phyloP scores from a whole-genome alignment of 2,113 vertebrate genomes.

The Hirundichthys speculiger region DNA sequence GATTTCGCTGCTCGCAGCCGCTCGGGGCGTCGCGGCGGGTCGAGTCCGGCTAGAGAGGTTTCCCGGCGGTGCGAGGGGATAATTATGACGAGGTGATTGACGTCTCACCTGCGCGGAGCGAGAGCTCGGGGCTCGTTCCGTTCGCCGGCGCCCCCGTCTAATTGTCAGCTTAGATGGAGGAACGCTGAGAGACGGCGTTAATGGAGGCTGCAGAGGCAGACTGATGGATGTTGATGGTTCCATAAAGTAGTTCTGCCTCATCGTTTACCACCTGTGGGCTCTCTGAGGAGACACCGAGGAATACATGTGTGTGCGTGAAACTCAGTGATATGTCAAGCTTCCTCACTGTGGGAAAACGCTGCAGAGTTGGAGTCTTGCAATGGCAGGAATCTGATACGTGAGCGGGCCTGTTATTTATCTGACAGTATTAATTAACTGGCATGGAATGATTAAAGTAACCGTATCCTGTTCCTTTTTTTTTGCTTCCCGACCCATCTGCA shows the following conservation, averaged over 20 bases:
- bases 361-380: not conserved
- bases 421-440: too few relatives aligned
- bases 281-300: conserved; percentile 4
- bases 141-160: conserved; percentile 25
- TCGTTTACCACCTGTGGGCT: conserved; percentile 65
- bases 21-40: not conserved
- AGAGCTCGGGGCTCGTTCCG: conserved; percentile 20
- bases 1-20: conserved; percentile 1
- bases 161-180: conserved; percentile 47
- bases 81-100: conserved; percentile 60
- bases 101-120: conserved; percentile 36
- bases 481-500: too few relatives aligned
- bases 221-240: conserved; percentile 65
- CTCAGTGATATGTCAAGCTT: not conserved
- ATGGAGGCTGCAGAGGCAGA: conserved; percentile 55
- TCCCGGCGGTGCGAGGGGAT: not conserved
- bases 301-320: not conserved
- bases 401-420: not conserved
- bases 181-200: conserved; percentile 50
- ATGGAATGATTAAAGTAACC: too few relatives aligned
- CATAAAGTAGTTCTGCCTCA: conserved; percentile 42
- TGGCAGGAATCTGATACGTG: not conserved
- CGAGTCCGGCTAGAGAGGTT: conserved; percentile 12
- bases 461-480: too few relatives aligned
- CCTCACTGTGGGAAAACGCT: not conserved